phyloP scores from a whole-genome alignment of 2,888 invertebrate species.

The Esperia sulphurella region DNA sequence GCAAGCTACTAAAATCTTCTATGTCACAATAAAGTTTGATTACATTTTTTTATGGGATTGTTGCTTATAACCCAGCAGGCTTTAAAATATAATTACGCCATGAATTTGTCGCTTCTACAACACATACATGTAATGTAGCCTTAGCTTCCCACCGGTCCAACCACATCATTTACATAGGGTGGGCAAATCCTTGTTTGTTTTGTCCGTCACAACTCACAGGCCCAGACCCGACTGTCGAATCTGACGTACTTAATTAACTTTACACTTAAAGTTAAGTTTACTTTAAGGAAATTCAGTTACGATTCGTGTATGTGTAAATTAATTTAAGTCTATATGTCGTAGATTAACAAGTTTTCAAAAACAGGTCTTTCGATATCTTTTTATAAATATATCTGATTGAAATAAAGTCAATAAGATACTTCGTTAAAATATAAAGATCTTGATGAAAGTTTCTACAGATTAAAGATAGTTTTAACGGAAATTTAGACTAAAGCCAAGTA shows the following conservation, averaged over 20 bases:
- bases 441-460: too few species aligned
- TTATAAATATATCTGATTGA: too few species aligned
- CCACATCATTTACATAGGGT: constrained; percentile 2
- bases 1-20: too few species aligned
- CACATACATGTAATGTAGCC: background rate
- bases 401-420: too few species aligned
- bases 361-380: too few species aligned
- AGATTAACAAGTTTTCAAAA: too few species aligned
- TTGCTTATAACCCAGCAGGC: too few species aligned
- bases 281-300: constrained; percentile 12
- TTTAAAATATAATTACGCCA: background rate
- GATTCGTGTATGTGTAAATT: background rate
- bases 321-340: background rate
- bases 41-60: too few species aligned
- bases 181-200: constrained; percentile 29
- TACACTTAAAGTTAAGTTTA: constrained; percentile 42
- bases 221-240: constrained; percentile 14
- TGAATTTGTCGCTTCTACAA: background rate
- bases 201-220: constrained; percentile 15
- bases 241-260: constrained; percentile 45
- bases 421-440: too few species aligned
- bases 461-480: too few species aligned
- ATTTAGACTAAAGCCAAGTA: too few species aligned
- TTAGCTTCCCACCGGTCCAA: background rate
- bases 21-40: too few species aligned